Evolutionary conservation across 2,797 vertebrate genomes (phyloP), one percentile per base, ranked within the genome.

Genomic region (Silurus lanzhouensis): DNA sequence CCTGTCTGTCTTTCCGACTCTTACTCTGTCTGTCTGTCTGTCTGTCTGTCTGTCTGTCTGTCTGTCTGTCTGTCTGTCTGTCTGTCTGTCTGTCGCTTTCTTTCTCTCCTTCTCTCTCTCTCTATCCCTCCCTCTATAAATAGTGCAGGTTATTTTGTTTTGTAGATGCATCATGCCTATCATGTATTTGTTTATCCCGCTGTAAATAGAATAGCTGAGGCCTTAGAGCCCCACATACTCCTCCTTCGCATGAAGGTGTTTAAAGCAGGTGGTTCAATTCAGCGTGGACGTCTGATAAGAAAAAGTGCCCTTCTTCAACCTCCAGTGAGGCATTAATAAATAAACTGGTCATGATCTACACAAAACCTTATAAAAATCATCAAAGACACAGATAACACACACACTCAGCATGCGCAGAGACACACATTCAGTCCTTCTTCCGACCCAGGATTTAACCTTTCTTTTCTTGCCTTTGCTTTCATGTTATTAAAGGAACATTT

Each of bases 81-180:
- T 52, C 9, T 52, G 0, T 52, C 48, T 52, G 1, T 52, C 48
- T 52, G 1, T 1, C 48, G 1, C 8, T 52, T 2, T 52, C 48
- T 52, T 2, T 52, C 48, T 52, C 48, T 52, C 4, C 2, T 8
- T 52, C 10, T 52, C 2, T 31, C 31, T 31, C 52, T 55, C 52
- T 55, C 8, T 55, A 8, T 55, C 52, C 2, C 52, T 55, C 91
- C 90, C 91, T 91, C 92, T 93, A 94, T 95, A 93, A 95, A 96
- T 95, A 94, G 93, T 95, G 92, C 88, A 95, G 95, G 93, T 93
- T 95, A 91, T 94, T 94, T 93, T 93, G 90, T 93, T 92, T 95
- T 91, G 91, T 91, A 90, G 89, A 92, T 93, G 92, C 88, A 90
- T 93, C 55, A 25, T 81, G 72, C 60, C 81, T 48, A n/a, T 70